Conservation (phyloP, 2,113 vertebrate genomes). For the Epinephelus lanceolatus region DNA sequence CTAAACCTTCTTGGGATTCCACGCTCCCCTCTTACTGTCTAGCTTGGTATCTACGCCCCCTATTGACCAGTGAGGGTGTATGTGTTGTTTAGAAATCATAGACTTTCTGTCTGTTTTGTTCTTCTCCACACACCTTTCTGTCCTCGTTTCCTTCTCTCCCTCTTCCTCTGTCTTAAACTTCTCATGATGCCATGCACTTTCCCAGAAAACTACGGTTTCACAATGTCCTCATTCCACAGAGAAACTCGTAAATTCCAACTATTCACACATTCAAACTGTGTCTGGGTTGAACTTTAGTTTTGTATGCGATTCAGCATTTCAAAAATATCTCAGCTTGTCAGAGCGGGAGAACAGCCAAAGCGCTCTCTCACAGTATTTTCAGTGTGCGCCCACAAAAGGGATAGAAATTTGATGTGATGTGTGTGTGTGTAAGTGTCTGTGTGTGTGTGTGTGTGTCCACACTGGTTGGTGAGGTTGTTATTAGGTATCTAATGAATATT, state of each 20-base stretch:
- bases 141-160: neutral
- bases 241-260: slow-evolving; percentile 17
- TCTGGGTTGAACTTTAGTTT: slow-evolving; percentile 7
- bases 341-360: slow-evolving; percentile 18
- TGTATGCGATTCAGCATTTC: slow-evolving; percentile 14
- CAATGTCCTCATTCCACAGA: slow-evolving; percentile 1
- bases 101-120: slow-evolving; percentile 16
- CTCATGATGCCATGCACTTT: neutral
- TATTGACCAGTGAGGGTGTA: slow-evolving; percentile 76
- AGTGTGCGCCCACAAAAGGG: slow-evolving; percentile 40
- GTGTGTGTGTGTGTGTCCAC: slow-evolving; percentile 44
- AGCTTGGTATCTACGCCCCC: slow-evolving; percentile 73
- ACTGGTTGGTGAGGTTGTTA: slow-evolving; percentile 72
- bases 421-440: slow-evolving; percentile 35
- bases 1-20: slow-evolving; percentile 12
- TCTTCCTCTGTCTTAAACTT: slow-evolving; percentile 14
- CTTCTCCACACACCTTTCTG: neutral
- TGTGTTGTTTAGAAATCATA: slow-evolving; percentile 22
- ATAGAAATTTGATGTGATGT: slow-evolving; percentile 48
- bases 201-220: neutral
- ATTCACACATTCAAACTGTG: slow-evolving; percentile 15
- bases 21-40: slow-evolving; percentile 18
- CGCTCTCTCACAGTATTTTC: slow-evolving; percentile 23
- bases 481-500: slow-evolving; percentile 89
- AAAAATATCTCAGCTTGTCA: slow-evolving; percentile 5